Conservation (phyloP, 2,797 vertebrate species). For the Sternarchorhynchus goeldii region DNA sequence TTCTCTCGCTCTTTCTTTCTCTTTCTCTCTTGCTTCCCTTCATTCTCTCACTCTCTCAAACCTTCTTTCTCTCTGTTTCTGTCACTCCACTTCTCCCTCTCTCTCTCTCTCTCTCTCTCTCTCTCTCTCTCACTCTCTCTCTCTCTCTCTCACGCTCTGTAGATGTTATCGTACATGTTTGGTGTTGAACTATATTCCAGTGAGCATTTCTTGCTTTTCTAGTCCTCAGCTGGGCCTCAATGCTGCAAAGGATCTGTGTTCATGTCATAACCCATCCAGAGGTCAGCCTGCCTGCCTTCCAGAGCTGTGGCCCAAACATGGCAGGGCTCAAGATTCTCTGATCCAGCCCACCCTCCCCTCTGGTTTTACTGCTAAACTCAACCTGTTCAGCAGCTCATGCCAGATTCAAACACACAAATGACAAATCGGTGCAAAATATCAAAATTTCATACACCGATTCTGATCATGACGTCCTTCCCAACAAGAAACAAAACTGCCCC, state of each 20-base stretch:
- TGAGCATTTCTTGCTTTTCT: slow-evolving; percentile 26
- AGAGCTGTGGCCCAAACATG: not conserved
- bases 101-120: not conserved
- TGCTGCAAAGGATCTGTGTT: slow-evolving; percentile 16
- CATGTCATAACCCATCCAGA: slow-evolving; percentile 23
- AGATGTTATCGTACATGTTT: too few species aligned
- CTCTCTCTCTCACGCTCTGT: not conserved
- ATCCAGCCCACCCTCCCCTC: too few species aligned
- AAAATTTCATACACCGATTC: slow-evolving; percentile 4
- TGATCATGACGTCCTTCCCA: slow-evolving; percentile 4
- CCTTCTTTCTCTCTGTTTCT: not conserved
- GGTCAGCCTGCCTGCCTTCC: not conserved
- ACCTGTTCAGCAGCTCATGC: not conserved
- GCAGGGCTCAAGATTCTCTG: too few species aligned
- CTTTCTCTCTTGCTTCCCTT: too few species aligned
- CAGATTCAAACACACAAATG: not conserved
- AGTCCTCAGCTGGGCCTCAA: slow-evolving; percentile 17
- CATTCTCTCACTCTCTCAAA: too few species aligned
- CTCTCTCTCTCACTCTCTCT: too few species aligned
- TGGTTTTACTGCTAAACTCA: too few species aligned
- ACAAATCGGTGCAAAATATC: not conserved
- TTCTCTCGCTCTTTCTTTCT: not conserved
- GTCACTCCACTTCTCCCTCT: not conserved
- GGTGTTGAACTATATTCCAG: slow-evolving; percentile 34
- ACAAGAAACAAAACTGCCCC: slow-evolving; percentile 36